A percentile compares a stretch with the other conserved stretches of the same genome.
phyloP scores from a whole-genome alignment of 2,888 invertebrate genomes.

The Diplazon laetatorius region DNA sequence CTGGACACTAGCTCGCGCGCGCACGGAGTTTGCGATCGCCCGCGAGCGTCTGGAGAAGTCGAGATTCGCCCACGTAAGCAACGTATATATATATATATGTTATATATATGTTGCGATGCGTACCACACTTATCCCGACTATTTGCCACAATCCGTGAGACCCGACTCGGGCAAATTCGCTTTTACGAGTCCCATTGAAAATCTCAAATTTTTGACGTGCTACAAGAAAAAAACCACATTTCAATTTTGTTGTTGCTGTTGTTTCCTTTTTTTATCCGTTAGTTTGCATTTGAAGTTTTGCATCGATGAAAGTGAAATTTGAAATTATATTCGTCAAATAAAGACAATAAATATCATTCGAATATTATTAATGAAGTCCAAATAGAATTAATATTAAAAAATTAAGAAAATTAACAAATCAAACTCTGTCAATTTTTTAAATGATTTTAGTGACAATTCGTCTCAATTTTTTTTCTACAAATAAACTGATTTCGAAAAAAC shows the following conservation, averaged over 20 bases:
- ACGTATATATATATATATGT: too few relatives aligned
- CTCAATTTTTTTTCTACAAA: too few relatives aligned
- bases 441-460: too few relatives aligned
- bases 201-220: background rate
- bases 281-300: background rate
- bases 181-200: constrained; percentile 25
- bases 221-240: too few relatives aligned
- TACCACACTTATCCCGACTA: constrained; percentile 4
- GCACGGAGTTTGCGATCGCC: constrained; percentile 57
- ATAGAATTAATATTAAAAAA: too few relatives aligned
- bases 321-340: too few relatives aligned
- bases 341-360: too few relatives aligned
- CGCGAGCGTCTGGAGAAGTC: constrained; percentile 70
- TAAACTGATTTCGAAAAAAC: too few relatives aligned
- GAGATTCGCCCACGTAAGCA: constrained; percentile 67
- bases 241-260: background rate
- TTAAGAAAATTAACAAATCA: too few relatives aligned
- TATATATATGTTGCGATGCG: constrained; percentile 25
- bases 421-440: too few relatives aligned
- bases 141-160: background rate
- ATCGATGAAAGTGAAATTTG: background rate
- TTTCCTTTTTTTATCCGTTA: background rate
- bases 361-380: too few relatives aligned
- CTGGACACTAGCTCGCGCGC: constrained; percentile 61
- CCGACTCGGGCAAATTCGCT: constrained; percentile 23